Conservation (phyloP, 2,888 invertebrate genomes). For the Bugulina stolonifera region DNA sequence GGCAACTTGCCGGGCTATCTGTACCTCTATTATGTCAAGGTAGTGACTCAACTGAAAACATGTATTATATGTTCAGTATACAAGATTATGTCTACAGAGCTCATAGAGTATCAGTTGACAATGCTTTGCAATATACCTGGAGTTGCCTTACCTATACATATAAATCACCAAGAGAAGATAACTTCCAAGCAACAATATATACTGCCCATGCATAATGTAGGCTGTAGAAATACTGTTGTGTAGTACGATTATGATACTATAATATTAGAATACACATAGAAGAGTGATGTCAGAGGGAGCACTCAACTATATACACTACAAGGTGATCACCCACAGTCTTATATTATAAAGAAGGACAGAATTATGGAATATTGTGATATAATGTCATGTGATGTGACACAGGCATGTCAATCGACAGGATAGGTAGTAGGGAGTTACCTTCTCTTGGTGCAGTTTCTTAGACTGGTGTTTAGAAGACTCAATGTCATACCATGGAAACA, state of each 20-base stretch:
- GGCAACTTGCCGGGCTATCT: constrained; percentile 84
- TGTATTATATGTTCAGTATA: neutral
- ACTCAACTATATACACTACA: too few relatives aligned
- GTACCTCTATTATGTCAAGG: constrained; percentile 87
- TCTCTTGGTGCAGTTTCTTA: constrained; percentile 71
- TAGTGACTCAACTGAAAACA: constrained; percentile 73
- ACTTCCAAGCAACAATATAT: too few relatives aligned
- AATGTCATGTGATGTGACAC: neutral
- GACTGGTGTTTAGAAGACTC: constrained; percentile 47
- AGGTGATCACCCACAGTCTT: neutral
- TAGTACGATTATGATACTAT: too few relatives aligned
- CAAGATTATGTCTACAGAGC: neutral
- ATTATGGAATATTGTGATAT: neutral
- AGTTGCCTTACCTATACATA: too few relatives aligned
- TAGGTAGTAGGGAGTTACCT: constrained; percentile 57
- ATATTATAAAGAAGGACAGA: neutral
- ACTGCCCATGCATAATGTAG: too few relatives aligned
- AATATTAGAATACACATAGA: too few relatives aligned
- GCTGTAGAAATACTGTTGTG: too few relatives aligned
- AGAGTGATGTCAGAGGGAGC: too few relatives aligned
- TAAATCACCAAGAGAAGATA: too few relatives aligned
- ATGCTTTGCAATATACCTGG: too few relatives aligned
- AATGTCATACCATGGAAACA: constrained; percentile 66
- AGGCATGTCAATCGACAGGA: neutral
- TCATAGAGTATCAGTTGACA: too few relatives aligned